Evolutionary conservation across 2,113 vertebrate genomes (phyloP), one percentile per base, ranked within the genome.

Genomic region (Pelecanoides urinatrix): DNA sequence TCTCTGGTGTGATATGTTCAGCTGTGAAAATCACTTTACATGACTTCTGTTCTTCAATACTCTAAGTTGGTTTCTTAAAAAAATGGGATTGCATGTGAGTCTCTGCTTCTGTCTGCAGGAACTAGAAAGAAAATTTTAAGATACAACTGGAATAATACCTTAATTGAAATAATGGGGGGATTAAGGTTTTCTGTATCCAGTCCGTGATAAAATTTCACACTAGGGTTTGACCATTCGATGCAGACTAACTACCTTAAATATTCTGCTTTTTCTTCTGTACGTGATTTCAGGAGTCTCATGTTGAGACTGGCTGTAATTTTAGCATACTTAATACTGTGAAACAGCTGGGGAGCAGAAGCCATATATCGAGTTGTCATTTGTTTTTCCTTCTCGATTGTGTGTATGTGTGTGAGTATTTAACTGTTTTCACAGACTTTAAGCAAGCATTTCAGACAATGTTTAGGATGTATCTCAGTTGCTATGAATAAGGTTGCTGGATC

Each of bases 401-500:
- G 68, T 97, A 67, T 71, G 78, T 91, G 63, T 87, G 90, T 89
- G 85, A 83, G 44, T 93, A 81, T 93, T 88, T 79, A 88, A 71
- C 50, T 92, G 76, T 94, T 97, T 96, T 92, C 86, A 77, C 77
- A 74, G 20, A 92, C 58, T 78, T 86, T 72, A 71, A 86, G 59
- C 71, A 88, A 94, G 52, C 62, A 32, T 94, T 94, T 94, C 58
- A 91, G 73, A 85, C 62, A 76, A 70, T 92, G 78, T 75, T 96
- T 95, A 97, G 92, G 68, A 96, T 96, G 45, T 96, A 62, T 94
- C 68, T 86, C 42, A 72, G 92, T 93, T 95, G 74, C 88, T 97
- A 3, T 95, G 86, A 94, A 90, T 92, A 96, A 97, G 80, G 65
- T 90, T 96, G 71, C 82, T 97, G 90, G 96, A 97, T 97, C 80